These are phyloP conservation scores for Iphiclides podalirius DNA, from an alignment of 2,888 invertebrate genomes.

Conservation along the genomic window DNA sequence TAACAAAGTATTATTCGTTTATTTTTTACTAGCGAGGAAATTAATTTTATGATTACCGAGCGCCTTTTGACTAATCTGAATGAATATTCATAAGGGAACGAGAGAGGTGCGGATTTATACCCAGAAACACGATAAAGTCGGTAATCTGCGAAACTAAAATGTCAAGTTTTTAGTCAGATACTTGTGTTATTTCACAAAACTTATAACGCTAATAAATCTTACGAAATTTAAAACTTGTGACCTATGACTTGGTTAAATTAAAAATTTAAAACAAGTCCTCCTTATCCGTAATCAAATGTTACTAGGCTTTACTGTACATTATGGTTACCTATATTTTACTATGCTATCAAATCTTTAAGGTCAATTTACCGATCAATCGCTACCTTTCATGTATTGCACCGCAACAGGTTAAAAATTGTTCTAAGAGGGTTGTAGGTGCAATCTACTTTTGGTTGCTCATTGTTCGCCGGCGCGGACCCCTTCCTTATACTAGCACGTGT, in stretches of 20 bases:
- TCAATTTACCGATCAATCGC: slow-evolving; percentile 27
- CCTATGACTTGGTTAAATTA: neutral
- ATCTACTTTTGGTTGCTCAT: slow-evolving; percentile 45
- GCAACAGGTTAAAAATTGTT: slow-evolving; percentile 28
- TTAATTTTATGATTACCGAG: slow-evolving; percentile 9
- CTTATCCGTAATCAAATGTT: neutral
- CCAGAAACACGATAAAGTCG: slow-evolving; percentile 1
- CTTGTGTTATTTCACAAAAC: neutral
- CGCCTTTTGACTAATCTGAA: slow-evolving; percentile 11
- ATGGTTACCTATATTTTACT: too few relatives aligned
- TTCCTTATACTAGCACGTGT: slow-evolving; percentile 65
- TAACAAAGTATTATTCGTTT: neutral
- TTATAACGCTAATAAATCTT: slow-evolving; percentile 10
- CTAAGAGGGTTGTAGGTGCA: slow-evolving; percentile 49
- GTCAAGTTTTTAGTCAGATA: slow-evolving; percentile 7
- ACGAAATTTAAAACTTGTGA: neutral
- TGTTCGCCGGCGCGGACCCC: slow-evolving; percentile 55
- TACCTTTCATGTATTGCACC: slow-evolving; percentile 29
- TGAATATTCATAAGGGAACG: slow-evolving; percentile 19
- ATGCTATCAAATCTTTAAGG: too few relatives aligned
- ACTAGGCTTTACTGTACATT: neutral
- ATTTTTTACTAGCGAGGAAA: slow-evolving; percentile 10
- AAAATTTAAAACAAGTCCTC: neutral
- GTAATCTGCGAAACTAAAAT: slow-evolving; percentile 13
- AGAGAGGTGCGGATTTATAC: slow-evolving; percentile 14